phyloP scores from a whole-genome alignment of 1,140 invertebrate species.

The Prorops nasuta region DNA sequence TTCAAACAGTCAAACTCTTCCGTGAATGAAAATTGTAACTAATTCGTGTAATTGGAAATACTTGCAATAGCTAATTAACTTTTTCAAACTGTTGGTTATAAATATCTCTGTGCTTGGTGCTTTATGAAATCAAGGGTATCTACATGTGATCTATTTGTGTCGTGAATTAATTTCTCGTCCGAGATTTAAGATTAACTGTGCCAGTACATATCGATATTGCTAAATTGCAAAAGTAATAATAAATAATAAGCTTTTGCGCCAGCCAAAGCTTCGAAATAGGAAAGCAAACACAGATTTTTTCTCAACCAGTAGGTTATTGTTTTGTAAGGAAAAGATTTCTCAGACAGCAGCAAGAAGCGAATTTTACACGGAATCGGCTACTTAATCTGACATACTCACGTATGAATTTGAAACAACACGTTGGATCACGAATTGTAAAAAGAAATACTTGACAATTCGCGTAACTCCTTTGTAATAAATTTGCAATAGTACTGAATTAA shows the following conservation, averaged over 20 bases:
- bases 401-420: neutral
- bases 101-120: no score
- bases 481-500: slow-evolving; percentile 1
- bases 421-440: slow-evolving; percentile 12
- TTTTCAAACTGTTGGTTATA: no score
- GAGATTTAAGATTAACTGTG: no score
- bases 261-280: slow-evolving; percentile 38
- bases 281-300: slow-evolving; percentile 17
- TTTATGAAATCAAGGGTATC: no score
- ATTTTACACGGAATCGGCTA: neutral
- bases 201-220: slow-evolving; percentile 30
- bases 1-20: no score
- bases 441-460: slow-evolving; percentile 5
- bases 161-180: no score
- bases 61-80: no score
- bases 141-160: no score
- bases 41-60: no score
- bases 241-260: slow-evolving; percentile 40
- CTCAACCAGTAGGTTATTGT: slow-evolving; percentile 22
- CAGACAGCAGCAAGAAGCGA: neutral
- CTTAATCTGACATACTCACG: neutral
- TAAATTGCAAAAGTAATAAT: slow-evolving; percentile 38
- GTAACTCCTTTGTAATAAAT: neutral
- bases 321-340: slow-evolving; percentile 10
- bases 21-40: no score